These are phyloP conservation scores for Hesperia comma DNA, from an alignment of 2,888 invertebrate species.

Conservation along the genomic window DNA sequence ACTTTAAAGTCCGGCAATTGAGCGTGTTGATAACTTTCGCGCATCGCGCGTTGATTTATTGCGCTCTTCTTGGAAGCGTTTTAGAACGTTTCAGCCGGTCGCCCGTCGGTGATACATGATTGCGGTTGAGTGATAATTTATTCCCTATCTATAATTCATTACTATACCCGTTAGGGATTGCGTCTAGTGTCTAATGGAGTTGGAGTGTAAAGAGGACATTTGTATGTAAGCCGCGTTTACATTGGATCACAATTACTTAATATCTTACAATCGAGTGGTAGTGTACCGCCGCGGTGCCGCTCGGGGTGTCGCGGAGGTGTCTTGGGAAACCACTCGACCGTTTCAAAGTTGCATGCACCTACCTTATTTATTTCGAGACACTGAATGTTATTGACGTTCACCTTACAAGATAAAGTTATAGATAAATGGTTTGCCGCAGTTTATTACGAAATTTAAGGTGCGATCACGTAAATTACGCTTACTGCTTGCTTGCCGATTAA, in stretches of 20 bases:
- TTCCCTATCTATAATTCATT: slow-evolving; percentile 32
- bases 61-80: slow-evolving; percentile 1
- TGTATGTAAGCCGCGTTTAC: slow-evolving; percentile 22
- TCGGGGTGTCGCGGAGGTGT: not conserved
- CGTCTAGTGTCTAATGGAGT: slow-evolving; percentile 14
- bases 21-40: slow-evolving; percentile 28
- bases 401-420: slow-evolving; percentile 52
- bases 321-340: slow-evolving; percentile 16
- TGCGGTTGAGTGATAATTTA: slow-evolving; percentile 26
- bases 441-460: slow-evolving; percentile 27
- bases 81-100: slow-evolving; percentile 5
- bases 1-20: slow-evolving; percentile 20
- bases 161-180: slow-evolving; percentile 25
- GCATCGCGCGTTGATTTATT: slow-evolving; percentile 25
- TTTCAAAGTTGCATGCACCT: slow-evolving; percentile 15
- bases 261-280: slow-evolving; percentile 12
- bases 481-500: slow-evolving; percentile 6
- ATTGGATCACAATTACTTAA: slow-evolving; percentile 11
- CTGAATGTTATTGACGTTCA: slow-evolving; percentile 36
- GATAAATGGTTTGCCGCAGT: slow-evolving; percentile 52
- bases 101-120: slow-evolving; percentile 1
- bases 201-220: slow-evolving; percentile 20
- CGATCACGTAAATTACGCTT: not conserved
- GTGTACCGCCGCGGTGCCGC: not conserved
- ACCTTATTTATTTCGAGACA: slow-evolving; percentile 25